Base-by-base conservation (phyloP, 2,888 invertebrate genomes). In the Tipula lateralis region DNA sequence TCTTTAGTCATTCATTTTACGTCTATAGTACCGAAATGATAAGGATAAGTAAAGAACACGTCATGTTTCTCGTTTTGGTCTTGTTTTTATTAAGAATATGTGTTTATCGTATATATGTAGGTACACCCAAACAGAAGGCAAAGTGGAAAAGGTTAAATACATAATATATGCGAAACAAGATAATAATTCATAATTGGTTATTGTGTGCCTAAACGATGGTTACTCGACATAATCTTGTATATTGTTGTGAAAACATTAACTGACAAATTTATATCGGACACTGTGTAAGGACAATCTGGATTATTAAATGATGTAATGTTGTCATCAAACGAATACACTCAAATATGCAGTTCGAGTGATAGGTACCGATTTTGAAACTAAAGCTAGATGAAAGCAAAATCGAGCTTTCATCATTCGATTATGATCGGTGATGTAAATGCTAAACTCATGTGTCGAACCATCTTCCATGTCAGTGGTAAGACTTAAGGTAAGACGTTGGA, bases 151-250 rank as follows among this genome's bases (percentile, higher is more conserved):
- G 66, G 66, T 66, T 66, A 66, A 66, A 6, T n/a, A n/a, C n/a
- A n/a, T 66, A 24, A 24, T 50, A n/a, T 50, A 24, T 9, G n/a
- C n/a, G n/a, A n/a, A 66, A 19, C 24, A 66, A 24, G 66, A 66
- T 66, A 66, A 66, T 66, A 66, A 66, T 66, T 24, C 66, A 66
- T 66, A 66, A 66, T 66, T 66, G 66, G 66, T 66, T 66, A 66
- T 12, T 24, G 66, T 24, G 9, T 66, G 66, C 66, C 24, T 24
- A 24, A 24, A 66, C 12, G 66, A 66, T 66, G 1, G 24, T 66
- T 66, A 24, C 66, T 9, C 19, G 13, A 66, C 66, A 24, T 66
- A 2, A 24, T 66, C 66, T 66, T 9, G 12, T 9, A 66, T 24
- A 24, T 66, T 66, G n/a, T n/a, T n/a, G 66, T 66, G 24, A 50